A percentile compares a stretch with the other conserved stretches of the same genome.
These are phyloP conservation scores for Neotoma lepida DNA, from an alignment of 2,113 vertebrate genomes.

Conservation along the genomic window DNA sequence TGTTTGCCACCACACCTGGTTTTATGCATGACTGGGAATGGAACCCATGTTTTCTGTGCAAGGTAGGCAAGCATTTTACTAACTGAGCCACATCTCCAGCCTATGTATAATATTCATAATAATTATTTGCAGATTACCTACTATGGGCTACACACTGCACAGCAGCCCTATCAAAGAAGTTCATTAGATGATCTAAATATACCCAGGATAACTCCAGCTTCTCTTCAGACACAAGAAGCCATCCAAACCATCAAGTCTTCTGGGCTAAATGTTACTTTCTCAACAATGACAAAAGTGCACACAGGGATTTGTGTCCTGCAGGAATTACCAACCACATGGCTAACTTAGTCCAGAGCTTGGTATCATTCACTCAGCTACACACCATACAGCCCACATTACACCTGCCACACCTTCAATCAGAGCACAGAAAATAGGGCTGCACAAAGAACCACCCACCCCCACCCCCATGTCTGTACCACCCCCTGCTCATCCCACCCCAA, in stretches of 20 bases:
- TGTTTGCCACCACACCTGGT: neutral
- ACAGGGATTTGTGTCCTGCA: slow-evolving; percentile 8
- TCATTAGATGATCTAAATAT: neutral
- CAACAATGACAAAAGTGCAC: slow-evolving; percentile 8
- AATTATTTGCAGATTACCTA: neutral
- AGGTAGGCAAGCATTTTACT: neutral
- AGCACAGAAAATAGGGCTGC: neutral
- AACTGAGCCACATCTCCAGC: neutral
- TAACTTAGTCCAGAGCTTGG: neutral
- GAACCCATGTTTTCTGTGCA: neutral
- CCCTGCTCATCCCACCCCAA: slow-evolving; percentile 59
- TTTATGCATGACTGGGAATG: neutral
- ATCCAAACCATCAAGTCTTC: neutral
- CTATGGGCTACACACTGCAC: neutral
- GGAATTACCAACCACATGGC: neutral
- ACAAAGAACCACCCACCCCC: neutral
- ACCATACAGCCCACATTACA: neutral
- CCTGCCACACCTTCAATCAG: neutral
- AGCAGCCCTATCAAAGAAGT: neutral
- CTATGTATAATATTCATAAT: neutral
- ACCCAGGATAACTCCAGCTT: neutral
- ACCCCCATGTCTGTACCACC: neutral
- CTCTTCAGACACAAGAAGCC: neutral
- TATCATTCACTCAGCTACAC: neutral
- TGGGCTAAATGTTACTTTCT: neutral